A percentile compares a stretch with the other conserved stretches of the same genome.
These are phyloP conservation scores for Drosophila repletoides DNA, from an alignment of 1,140 invertebrate species.

Conservation along the genomic window DNA sequence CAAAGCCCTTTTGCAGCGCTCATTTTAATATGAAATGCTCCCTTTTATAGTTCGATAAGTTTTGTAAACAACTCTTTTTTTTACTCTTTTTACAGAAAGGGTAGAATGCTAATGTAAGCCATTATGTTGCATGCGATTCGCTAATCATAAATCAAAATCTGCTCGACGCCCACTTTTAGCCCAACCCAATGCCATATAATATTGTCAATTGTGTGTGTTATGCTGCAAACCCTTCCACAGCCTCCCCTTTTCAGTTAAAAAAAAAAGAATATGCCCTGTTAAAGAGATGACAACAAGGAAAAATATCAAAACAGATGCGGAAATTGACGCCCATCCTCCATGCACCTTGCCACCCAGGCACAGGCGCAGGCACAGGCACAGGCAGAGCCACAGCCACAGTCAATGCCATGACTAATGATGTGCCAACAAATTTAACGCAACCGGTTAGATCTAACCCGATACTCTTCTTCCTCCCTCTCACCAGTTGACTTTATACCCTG, in stretches of 20 bases:
- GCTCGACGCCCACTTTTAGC: conserved; percentile 26
- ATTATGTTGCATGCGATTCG: neutral
- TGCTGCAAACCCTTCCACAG: conserved; percentile 48
- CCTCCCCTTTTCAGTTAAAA: too few relatives aligned
- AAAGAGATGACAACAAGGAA: neutral
- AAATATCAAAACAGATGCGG: conserved; percentile 77
- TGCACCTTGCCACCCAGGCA: conserved; percentile 62
- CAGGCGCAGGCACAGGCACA: too few relatives aligned
- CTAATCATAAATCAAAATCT: conserved; percentile 53
- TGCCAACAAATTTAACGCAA: conserved; percentile 81
- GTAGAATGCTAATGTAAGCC: neutral
- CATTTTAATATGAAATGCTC: too few relatives aligned
- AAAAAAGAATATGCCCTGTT: neutral
- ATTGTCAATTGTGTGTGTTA: conserved; percentile 26
- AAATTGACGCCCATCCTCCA: conserved; percentile 7
- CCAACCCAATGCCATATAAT: conserved; percentile 3
- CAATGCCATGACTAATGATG: conserved; percentile 74
- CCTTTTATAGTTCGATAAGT: too few relatives aligned
- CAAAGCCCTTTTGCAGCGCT: too few relatives aligned
- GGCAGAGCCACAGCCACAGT: too few relatives aligned
- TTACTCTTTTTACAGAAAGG: too few relatives aligned
- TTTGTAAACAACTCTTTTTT: too few relatives aligned
- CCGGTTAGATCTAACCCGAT: conserved; percentile 46
- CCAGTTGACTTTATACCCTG: conserved; percentile 45
- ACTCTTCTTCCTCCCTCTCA: neutral